These are phyloP conservation scores for Oophaga pumilio DNA, from an alignment of 2,113 vertebrate genomes.

Conservation along the genomic window DNA sequence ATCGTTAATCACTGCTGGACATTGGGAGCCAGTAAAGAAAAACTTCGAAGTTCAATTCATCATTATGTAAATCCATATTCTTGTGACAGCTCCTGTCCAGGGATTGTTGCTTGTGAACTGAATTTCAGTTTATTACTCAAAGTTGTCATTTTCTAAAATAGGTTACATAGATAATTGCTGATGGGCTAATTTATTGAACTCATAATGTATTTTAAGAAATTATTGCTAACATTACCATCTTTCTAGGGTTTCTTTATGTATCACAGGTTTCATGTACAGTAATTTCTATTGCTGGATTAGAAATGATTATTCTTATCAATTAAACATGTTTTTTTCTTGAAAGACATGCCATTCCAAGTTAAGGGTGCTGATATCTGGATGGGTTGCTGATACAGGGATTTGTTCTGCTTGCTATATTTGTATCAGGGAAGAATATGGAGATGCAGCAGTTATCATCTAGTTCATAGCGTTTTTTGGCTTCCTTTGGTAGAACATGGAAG, in stretches of 20 bases:
- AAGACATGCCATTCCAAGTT: too few species aligned
- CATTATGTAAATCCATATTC: constrained; percentile 36
- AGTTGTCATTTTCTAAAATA: constrained; percentile 14
- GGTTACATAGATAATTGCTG: neutral
- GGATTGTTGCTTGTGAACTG: constrained; percentile 11
- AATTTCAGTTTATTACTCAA: constrained; percentile 27
- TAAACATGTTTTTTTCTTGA: neutral
- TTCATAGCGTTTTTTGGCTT: too few species aligned
- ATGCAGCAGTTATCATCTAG: too few species aligned
- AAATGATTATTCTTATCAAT: neutral
- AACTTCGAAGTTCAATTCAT: constrained; percentile 1
- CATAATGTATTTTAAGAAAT: neutral
- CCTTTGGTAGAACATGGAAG: too few species aligned
- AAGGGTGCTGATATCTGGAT: too few species aligned
- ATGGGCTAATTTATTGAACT: constrained; percentile 7
- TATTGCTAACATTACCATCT: neutral
- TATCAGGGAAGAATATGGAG: too few species aligned
- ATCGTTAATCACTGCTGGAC: constrained; percentile 37
- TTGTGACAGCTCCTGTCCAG: constrained; percentile 22
- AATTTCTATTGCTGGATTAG: neutral
- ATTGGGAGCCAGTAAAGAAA: constrained; percentile 36
- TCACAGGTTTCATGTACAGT: neutral
- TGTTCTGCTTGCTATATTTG: too few species aligned
- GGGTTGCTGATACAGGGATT: too few species aligned
- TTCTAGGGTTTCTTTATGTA: neutral